Base-by-base conservation (phyloP, 2,797 vertebrate species). In the Alauda arvensis region DNA sequence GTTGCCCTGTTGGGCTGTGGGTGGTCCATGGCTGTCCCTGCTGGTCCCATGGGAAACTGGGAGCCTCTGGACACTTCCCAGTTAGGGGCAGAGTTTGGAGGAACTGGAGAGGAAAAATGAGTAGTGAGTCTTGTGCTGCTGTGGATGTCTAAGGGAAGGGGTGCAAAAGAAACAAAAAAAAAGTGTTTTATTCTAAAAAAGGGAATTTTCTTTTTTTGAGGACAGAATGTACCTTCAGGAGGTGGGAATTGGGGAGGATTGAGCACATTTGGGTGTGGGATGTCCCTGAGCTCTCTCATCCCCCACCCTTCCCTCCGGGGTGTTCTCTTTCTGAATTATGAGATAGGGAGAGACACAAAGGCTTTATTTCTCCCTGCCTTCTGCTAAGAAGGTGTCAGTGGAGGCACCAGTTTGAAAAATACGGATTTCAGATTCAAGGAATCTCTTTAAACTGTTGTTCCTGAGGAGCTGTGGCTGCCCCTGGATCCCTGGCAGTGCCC, bases 341-440 rank as follows among this genome's bases (percentile, higher is more conserved):
- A 61, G 18, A 7, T 0, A 18, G 18, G 39, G 29, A 15, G 33
- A 69, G 14, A 28, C 42, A 29, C 18, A 37, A 53, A 39, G 15
- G 17, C 7, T 82, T 76, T 12, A 10, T 24, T 68, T 83, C 40
- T 71, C 29, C 20, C 20, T 55, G 4, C 6, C 15, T n/a, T n/a
- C n/a, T n/a, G n/a, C n/a, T n/a, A n/a, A 3, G 53, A 79, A 68
- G 23, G 37, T 40, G 25, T n/a, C 40, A 24, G 6, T 14, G 33
- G 31, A 60, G 40, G 23, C 33, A 43, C 15, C 40, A 18, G 52
- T 39, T 33, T 24, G 18, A 37, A 19, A 62, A 83, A 56, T 7
- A 4, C 0, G 1, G n/a, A 29, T 76, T 87, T 45, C 10, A 24
- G 0, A 57, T 59, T 46, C 39, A 51, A 39, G 18, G 40, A 29